Conservation (phyloP, 2,113 vertebrate genomes). For the Psephotus haematonotus region DNA sequence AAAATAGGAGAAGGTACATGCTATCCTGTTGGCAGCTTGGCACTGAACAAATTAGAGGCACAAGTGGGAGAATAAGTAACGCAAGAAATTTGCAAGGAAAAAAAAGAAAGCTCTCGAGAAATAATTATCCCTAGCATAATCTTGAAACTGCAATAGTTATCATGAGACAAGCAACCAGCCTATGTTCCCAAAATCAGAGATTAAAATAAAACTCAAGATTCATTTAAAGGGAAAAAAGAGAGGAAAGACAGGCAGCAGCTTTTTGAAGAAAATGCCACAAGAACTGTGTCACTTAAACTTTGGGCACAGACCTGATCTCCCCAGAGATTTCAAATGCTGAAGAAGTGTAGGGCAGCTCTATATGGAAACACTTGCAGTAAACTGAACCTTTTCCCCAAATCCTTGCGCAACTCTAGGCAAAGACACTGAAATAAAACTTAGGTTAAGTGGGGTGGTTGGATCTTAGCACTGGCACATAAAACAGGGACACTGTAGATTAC, state of each 20-base stretch:
- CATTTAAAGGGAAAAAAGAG: rapidly evolving
- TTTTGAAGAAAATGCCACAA: background rate
- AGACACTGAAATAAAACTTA: background rate
- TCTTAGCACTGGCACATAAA: background rate
- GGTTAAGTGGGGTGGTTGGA: rapidly evolving
- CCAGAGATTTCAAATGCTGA: background rate
- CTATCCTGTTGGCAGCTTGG: background rate
- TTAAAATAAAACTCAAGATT: background rate
- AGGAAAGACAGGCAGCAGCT: background rate
- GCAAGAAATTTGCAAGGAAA: background rate
- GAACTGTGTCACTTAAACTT: background rate
- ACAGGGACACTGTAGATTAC: rapidly evolving
- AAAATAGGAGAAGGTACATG: background rate
- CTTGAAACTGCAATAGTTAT: background rate
- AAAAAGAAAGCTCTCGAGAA: background rate
- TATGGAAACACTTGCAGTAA: background rate
- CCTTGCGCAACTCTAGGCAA: background rate
- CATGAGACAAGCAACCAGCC: background rate
- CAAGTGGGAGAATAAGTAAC: background rate
- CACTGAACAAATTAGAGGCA: background rate
- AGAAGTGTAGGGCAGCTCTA: background rate
- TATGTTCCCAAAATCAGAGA: background rate
- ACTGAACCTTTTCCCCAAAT: background rate
- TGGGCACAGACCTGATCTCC: background rate
- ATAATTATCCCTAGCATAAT: background rate